Evolutionary conservation across 2,113 vertebrate genomes (phyloP), one percentile per base, ranked within the genome.

Genomic region (Bujurquina vittata): DNA sequence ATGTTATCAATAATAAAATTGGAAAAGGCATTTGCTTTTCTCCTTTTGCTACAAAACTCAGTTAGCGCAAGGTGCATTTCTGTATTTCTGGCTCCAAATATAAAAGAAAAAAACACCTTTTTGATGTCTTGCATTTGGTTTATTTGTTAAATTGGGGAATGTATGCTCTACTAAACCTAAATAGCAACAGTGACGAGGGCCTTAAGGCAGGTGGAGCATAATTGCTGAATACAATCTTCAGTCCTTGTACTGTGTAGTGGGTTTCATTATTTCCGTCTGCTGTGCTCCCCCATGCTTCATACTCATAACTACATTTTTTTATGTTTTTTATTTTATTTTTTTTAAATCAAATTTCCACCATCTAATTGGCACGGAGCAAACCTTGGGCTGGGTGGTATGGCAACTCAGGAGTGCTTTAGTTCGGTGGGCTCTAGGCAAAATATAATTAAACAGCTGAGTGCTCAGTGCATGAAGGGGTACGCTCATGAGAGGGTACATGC

Each of bases 361-460:
- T 20, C 77, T 84, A 79, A 83, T 58, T 79, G 84, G 83, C 63
- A 56, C 54, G 5, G 31, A 55, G 23, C 33, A 61, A 78, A 69
- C 80, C 1, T 33, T 20, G 10, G 49, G 52, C 35, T 72, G 6
- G 23, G 31, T 55, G 22, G 37, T 1, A 22, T 18, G 23, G 65
- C n/a, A 17, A 60, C 67, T 85, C 35, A 15, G 60, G 73, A 80
- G 33, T 14, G 23, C n/a, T 10, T 37, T 69, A 14, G 31, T 69
- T 80, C 52, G 12, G 49, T n/a, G 29, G 57, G 81, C 82, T 79
- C 18, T 31, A 8, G 65, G 58, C 74, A 26, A 81, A 84, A 75
- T 49, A 40, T 75, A 85, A 85, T 89, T 85, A 62, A 84, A 82
- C 14, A 74, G 56, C 77, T 77, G 57, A 52, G 63, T 76, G 49